A percentile compares a stretch with the other conserved stretches of the same genome.
Conservation (phyloP, 2,888 invertebrate species). For the Nomada fabriciana region DNA sequence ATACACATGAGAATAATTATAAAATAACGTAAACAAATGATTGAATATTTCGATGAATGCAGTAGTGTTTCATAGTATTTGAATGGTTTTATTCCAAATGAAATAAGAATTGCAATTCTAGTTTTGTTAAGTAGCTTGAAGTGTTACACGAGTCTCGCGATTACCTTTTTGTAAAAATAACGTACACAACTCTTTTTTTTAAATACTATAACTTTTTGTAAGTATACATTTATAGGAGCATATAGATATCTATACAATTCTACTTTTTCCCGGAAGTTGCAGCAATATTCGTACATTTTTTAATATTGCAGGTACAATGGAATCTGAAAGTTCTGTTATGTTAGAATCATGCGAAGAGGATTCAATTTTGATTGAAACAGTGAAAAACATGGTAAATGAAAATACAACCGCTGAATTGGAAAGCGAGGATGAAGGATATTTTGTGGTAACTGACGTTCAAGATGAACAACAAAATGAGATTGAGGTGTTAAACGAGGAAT, state of each 20-base stretch:
- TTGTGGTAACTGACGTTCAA: slow-evolving; percentile 61
- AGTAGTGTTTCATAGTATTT: neutral
- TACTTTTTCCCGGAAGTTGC: neutral
- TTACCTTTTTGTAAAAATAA: slow-evolving; percentile 22
- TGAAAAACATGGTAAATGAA: slow-evolving; percentile 65
- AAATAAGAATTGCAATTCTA: neutral
- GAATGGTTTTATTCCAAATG: neutral
- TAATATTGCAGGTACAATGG: slow-evolving; percentile 62
- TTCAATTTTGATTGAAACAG: slow-evolving; percentile 67
- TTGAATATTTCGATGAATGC: neutral
- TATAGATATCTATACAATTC: neutral
- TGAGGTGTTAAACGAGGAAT: slow-evolving; percentile 41
- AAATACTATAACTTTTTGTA: slow-evolving; percentile 1
- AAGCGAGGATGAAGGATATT: slow-evolving; percentile 65
- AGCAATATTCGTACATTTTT: neutral
- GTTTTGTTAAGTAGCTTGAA: too few species aligned
- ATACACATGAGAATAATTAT: neutral
- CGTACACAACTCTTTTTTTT: neutral
- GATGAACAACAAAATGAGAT: slow-evolving; percentile 38
- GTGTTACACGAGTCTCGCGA: neutral
- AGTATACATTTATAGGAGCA: neutral
- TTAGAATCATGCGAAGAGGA: slow-evolving; percentile 67
- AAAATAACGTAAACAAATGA: neutral
- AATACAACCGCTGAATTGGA: slow-evolving; percentile 48
- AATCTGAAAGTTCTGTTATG: slow-evolving; percentile 62